Conservation (phyloP, 2,113 vertebrate genomes). For the Campylorhamphus procurvoides region DNA sequence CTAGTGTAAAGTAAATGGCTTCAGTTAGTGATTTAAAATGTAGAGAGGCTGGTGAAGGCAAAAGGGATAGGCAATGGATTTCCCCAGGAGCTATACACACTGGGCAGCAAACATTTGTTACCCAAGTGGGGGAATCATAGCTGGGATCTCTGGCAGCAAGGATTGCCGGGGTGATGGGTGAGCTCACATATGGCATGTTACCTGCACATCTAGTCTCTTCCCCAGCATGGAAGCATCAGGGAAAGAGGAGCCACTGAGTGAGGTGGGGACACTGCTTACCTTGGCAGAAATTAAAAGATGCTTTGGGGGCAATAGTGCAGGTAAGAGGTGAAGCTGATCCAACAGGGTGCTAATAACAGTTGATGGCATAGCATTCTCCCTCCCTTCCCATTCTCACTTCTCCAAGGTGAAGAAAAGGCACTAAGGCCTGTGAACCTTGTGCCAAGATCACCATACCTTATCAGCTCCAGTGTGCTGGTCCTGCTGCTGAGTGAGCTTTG, state of each 20-base stretch:
- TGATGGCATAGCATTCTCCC: not conserved
- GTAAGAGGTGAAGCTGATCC: not conserved
- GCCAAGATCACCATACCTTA: not conserved
- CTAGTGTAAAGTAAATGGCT: not conserved
- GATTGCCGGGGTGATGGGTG: not conserved
- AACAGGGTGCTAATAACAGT: not conserved
- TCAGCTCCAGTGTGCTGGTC: not conserved
- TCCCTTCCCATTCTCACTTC: not conserved
- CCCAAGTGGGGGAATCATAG: not conserved
- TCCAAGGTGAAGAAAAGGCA: not conserved
- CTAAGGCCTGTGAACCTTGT: fast-evolving
- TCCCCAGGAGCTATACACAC: not conserved
- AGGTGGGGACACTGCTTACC: not conserved
- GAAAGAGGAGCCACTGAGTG: not conserved
- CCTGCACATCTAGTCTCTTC: not conserved
- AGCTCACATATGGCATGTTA: not conserved
- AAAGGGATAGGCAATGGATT: not conserved
- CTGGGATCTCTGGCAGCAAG: not conserved
- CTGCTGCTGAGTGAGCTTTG: not conserved
- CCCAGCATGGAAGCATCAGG: fast-evolving
- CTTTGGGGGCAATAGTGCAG: not conserved
- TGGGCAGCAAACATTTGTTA: not conserved
- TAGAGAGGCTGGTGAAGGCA: not conserved
- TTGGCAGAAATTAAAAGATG: not conserved
- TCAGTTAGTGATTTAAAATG: not conserved